phyloP scores from a whole-genome alignment of 2,113 vertebrate species.

The Sebastes schlegelii region DNA sequence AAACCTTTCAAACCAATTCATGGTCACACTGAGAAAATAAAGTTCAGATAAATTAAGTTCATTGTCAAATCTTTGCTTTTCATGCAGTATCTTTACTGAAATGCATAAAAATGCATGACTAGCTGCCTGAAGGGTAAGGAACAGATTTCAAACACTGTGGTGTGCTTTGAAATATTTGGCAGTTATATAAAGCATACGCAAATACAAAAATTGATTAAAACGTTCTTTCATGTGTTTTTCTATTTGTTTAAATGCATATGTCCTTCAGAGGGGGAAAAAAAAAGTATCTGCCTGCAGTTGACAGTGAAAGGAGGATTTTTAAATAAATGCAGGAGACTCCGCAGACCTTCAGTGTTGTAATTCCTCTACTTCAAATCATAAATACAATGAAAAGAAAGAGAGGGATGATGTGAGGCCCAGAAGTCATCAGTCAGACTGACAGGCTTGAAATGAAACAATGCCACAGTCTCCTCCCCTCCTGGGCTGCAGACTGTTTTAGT shows the following conservation, averaged over 20 bases:
- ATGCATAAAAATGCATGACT: slow-evolving; percentile 11
- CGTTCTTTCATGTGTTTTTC: background rate
- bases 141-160: slow-evolving; percentile 4
- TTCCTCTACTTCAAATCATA: slow-evolving; percentile 78
- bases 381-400: slow-evolving; percentile 76
- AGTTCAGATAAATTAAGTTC: background rate
- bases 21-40: slow-evolving; percentile 2
- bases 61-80: slow-evolving; percentile 25
- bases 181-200: slow-evolving; percentile 18
- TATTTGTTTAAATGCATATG: slow-evolving; percentile 20
- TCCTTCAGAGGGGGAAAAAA: background rate
- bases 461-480: slow-evolving; percentile 74
- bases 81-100: slow-evolving; percentile 14
- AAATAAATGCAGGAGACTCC: slow-evolving; percentile 62
- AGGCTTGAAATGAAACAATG: slow-evolving; percentile 81
- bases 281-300: slow-evolving; percentile 38
- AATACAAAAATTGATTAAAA: slow-evolving; percentile 19
- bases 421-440: slow-evolving; percentile 82
- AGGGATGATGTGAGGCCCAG: slow-evolving; percentile 68
- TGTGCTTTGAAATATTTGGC: slow-evolving; percentile 31
- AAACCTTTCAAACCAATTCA: slow-evolving; percentile 18
- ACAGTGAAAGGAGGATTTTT: slow-evolving; percentile 58
- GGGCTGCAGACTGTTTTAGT: slow-evolving; percentile 64
- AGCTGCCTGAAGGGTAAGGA: slow-evolving; percentile 20
- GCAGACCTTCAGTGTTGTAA: slow-evolving; percentile 63